These are phyloP conservation scores for Petrosia ficiformis DNA, from an alignment of 37 sponge, comb jelly and placozoan species.

Conservation along the genomic window DNA sequence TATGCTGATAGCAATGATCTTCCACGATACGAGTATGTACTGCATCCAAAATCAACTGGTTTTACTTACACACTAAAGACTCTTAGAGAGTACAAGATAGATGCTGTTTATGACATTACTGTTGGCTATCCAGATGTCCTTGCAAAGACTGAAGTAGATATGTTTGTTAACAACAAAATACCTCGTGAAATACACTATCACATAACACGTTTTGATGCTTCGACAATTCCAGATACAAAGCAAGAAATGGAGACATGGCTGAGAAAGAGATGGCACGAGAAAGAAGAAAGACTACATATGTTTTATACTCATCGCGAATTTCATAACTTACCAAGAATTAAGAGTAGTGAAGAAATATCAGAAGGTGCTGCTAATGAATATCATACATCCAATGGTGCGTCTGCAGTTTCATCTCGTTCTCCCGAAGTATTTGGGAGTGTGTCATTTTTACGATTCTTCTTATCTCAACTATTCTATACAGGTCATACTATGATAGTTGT, in stretches of 20 bases:
- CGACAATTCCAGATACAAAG: slow-evolving; percentile 50
- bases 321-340: slow-evolving; percentile 4
- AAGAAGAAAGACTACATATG: slow-evolving; percentile 63
- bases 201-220: slow-evolving; percentile 24
- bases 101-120: slow-evolving; percentile 81
- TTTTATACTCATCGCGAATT: slow-evolving; percentile 64
- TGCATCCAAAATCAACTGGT: slow-evolving; percentile 80
- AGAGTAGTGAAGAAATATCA: too few relatives aligned
- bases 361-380: too few relatives aligned
- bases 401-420: too few relatives aligned
- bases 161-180: slow-evolving; percentile 31
- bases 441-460: too few relatives aligned
- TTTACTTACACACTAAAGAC: slow-evolving; percentile 54
- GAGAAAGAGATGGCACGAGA: slow-evolving; percentile 63
- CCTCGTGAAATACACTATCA: slow-evolving; percentile 79
- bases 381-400: too few relatives aligned
- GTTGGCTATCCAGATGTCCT: slow-evolving; percentile 72
- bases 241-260: slow-evolving; percentile 57
- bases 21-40: slow-evolving; percentile 65
- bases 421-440: too few relatives aligned
- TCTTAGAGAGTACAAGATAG: slow-evolving; percentile 55
- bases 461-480: too few relatives aligned
- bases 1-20: slow-evolving; percentile 67
- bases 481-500: too few relatives aligned
- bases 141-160: slow-evolving; percentile 60